Percentiles rank a stretch among this genome's conserved stretches.
Conservation (phyloP, 1,140 invertebrate species). For the Bombus soroeensis region DNA sequence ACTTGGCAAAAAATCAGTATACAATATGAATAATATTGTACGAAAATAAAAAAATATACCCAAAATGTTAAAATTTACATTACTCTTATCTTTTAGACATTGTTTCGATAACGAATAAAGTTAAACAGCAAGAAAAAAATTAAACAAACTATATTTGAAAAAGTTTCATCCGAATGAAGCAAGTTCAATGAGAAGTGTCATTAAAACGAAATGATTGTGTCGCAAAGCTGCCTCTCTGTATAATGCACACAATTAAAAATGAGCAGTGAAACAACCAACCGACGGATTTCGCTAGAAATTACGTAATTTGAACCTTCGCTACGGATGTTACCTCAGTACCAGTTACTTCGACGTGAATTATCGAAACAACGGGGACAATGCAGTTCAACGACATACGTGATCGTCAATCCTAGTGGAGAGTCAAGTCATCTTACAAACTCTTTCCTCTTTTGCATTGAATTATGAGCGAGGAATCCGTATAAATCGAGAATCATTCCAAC, state of each 20-base stretch:
- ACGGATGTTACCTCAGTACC: constrained; percentile 16
- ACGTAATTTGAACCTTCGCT: constrained; percentile 1
- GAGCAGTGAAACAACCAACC: not conserved
- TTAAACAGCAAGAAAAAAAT: not conserved
- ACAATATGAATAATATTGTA: too few relatives aligned
- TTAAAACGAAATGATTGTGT: not conserved
- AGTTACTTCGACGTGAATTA: constrained; percentile 5
- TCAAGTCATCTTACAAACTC: constrained; percentile 21
- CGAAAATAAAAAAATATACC: not conserved
- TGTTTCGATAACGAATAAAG: not conserved
- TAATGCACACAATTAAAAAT: constrained; percentile 18
- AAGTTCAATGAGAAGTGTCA: not conserved
- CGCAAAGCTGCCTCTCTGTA: not conserved
- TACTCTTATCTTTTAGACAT: too few relatives aligned
- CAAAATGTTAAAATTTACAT: too few relatives aligned
- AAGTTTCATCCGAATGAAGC: not conserved
- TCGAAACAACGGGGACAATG: constrained; percentile 28
- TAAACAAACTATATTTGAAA: not conserved
- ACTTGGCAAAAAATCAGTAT: too few relatives aligned
- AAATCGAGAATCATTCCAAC: not conserved
- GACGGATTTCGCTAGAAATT: constrained; percentile 17
- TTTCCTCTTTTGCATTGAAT: not conserved
- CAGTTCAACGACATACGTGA: not conserved
- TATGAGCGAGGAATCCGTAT: not conserved
- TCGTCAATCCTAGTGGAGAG: not conserved